A percentile compares a stretch with the other conserved stretches of the same genome.
Evolutionary conservation across 2,888 invertebrate species (phyloP).

Genomic region (Leucania comma): DNA sequence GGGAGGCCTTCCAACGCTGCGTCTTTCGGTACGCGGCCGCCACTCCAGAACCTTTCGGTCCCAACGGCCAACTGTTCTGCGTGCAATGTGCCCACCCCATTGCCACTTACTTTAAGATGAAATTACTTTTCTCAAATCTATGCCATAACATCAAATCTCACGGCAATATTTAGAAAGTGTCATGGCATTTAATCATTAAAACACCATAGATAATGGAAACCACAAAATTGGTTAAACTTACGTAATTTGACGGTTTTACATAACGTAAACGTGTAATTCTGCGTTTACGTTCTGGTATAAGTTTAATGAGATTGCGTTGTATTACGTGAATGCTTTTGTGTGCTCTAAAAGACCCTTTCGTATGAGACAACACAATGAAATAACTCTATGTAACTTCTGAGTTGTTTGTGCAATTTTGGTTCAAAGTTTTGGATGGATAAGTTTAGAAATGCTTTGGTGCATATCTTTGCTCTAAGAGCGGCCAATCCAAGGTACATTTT

Average conservation of each 20-base stretch:
- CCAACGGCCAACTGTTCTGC: too few relatives aligned
- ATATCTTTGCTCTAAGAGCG: background rate
- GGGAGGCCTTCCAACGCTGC: too few relatives aligned
- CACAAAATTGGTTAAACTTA: constrained; percentile 23
- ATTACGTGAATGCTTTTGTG: background rate
- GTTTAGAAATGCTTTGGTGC: background rate
- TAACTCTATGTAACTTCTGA: constrained; percentile 6
- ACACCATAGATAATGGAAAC: constrained; percentile 43
- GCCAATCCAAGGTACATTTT: too few relatives aligned
- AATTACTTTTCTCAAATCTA: background rate
- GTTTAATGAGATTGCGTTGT: constrained; percentile 25
- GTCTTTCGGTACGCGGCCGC: too few relatives aligned
- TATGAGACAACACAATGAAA: background rate
- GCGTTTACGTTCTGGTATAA: constrained; percentile 36
- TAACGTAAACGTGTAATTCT: constrained; percentile 15
- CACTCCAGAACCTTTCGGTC: too few relatives aligned
- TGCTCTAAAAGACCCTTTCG: background rate
- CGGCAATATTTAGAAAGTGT: constrained; percentile 64
- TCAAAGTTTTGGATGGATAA: background rate
- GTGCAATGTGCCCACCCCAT: too few relatives aligned
- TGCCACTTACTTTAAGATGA: too few relatives aligned
- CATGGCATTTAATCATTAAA: constrained; percentile 53
- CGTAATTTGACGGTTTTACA: constrained; percentile 29
- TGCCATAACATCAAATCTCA: constrained; percentile 18
- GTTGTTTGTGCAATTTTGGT: constrained; percentile 10